These are phyloP conservation scores for Theristus sp. DNA, from an alignment of 2,888 invertebrate species.

Conservation along the genomic window DNA sequence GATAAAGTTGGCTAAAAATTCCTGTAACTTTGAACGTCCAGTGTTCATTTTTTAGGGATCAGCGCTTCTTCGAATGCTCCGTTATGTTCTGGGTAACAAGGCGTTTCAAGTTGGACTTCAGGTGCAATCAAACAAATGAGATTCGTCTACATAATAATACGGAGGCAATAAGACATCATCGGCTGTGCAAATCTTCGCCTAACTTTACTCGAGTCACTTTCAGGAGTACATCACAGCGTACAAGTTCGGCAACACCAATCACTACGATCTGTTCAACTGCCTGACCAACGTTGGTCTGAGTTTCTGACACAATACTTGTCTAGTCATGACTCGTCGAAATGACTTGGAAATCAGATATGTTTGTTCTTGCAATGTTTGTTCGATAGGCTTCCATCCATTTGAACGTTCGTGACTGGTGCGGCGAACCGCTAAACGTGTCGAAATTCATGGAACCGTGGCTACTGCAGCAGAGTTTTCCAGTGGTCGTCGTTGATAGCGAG, in stretches of 20 bases:
- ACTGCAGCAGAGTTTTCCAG: constrained; percentile 11
- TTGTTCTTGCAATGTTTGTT: no score
- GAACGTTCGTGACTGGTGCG: constrained; percentile 11
- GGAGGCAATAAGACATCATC: no score
- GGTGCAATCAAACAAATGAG: no score
- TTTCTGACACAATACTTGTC: no score
- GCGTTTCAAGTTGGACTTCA: neutral
- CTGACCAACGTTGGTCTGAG: neutral
- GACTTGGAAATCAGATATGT: no score
- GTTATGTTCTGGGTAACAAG: neutral
- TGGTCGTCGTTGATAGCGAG: constrained; percentile 9
- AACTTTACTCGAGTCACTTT: no score
- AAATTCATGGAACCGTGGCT: constrained; percentile 12
- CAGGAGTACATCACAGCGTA: neutral
- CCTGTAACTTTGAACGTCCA: no score
- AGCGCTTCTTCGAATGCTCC: neutral
- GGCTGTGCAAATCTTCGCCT: no score
- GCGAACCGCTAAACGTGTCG: constrained; percentile 8
- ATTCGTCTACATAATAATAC: no score
- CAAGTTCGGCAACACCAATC: neutral
- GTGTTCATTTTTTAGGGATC: no score
- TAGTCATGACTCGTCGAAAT: no score
- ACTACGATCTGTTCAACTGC: neutral
- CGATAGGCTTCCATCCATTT: constrained; percentile 6
- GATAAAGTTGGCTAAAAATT: no score